These are phyloP conservation scores for Onychostoma macrolepis DNA, from an alignment of 2,113 vertebrate species.

Conservation along the genomic window DNA sequence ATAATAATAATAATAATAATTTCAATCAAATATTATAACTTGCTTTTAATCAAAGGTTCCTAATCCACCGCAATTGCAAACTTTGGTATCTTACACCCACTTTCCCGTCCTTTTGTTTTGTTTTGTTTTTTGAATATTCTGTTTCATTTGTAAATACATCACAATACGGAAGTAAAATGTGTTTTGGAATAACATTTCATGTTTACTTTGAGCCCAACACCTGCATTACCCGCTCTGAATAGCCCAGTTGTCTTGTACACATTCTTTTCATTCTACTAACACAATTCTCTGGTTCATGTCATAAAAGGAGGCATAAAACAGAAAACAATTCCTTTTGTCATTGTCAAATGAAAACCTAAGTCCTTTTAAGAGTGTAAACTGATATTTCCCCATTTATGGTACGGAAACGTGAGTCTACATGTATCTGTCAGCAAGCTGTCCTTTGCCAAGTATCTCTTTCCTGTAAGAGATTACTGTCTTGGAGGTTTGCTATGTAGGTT, in stretches of 20 bases:
- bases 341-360: slow-evolving; percentile 14
- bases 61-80: neutral
- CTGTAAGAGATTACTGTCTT: slow-evolving; percentile 37
- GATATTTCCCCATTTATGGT: slow-evolving; percentile 39
- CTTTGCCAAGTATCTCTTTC: slow-evolving; percentile 34
- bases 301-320: slow-evolving; percentile 12
- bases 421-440: slow-evolving; percentile 38
- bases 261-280: neutral
- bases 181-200: neutral
- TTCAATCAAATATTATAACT: neutral
- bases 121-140: neutral
- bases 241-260: neutral
- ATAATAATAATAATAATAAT: neutral
- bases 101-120: neutral
- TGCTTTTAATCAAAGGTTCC: no score
- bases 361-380: slow-evolving; percentile 33
- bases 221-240: neutral
- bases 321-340: slow-evolving; percentile 23
- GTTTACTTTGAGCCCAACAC: slow-evolving; percentile 1
- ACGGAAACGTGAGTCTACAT: slow-evolving; percentile 38
- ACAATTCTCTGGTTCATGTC: neutral
- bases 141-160: neutral
- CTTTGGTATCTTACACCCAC: neutral
- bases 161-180: neutral
- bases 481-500: slow-evolving; percentile 27